Base-by-base conservation (phyloP, 2,113 vertebrate genomes). In the Phyllostomus hastatus region DNA sequence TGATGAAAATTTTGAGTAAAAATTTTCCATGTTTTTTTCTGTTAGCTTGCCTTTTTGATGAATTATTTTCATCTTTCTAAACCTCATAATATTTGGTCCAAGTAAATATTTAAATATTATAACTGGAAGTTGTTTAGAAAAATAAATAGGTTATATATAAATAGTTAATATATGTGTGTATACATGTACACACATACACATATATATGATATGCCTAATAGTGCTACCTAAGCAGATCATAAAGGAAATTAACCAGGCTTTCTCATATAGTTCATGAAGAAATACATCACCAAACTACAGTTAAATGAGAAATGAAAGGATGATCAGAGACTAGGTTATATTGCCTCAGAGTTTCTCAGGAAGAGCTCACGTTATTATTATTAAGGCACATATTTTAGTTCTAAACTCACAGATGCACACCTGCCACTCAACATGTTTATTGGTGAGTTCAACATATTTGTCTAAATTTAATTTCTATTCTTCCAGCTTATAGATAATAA, bases 391-490 rank as follows among this genome's bases (percentile, higher is more conserved):
- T 75, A 94, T 88, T 91, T 91, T 81, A 72, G 59, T 91, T 87
- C n/a, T 70, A 79, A 73, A 94, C 87, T 91, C 90, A 96, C 24
- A 20, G 94, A 94, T 10, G 22, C 33, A 90, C 26, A 66, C 14
- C 15, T 61, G 7, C 10, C 38, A 94, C 50, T 90, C 50, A 78
- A 88, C 59, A 78, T 78, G 50, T 88, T 70, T 96, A 4, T 38
- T 52, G 38, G 35, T 59, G 14, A 96, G n/a, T 83, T 93, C 31
- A 87, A 35, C 0, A 1, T 85, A 76, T 94, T 92, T 70, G 24
- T 96, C 81, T 75, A 80, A 90, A 92, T 90, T 91, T 52, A 97
- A 73, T 94, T 95, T 94, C 52, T 92, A 50, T 90, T 94, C 43
- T 96, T 76, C 28, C 35, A 76, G 50, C 31, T 94, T 72, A 80